These are phyloP conservation scores for Sylvietta virens DNA, from an alignment of 2,113 vertebrate genomes.

Conservation along the genomic window DNA sequence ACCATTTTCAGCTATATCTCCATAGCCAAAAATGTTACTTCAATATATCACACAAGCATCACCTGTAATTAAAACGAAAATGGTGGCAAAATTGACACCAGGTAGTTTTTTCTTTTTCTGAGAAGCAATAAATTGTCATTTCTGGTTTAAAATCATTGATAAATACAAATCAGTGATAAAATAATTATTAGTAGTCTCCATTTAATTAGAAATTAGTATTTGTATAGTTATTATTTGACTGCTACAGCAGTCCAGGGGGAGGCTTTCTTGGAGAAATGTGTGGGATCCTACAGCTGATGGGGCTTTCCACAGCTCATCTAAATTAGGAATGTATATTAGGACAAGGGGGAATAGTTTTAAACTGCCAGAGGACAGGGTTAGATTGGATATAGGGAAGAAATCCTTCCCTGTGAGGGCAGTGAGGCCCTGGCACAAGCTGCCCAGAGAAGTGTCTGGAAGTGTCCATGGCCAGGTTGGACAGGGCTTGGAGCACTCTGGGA, in stretches of 20 bases:
- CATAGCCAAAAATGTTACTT: background rate
- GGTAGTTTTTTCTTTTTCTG: background rate
- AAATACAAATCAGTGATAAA: background rate
- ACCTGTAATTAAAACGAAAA: background rate
- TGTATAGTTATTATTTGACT: background rate
- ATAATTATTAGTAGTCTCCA: background rate
- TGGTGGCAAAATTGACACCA: background rate
- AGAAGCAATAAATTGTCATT: background rate
- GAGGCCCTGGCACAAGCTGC: accelerated
- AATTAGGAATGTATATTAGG: background rate
- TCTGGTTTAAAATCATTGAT: background rate
- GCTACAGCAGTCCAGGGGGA: background rate
- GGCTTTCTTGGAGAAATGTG: background rate
- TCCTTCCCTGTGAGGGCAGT: accelerated
- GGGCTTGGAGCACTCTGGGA: background rate
- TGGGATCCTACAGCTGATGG: background rate
- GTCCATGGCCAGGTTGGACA: accelerated
- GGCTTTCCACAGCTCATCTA: background rate
- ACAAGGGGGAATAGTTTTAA: background rate
- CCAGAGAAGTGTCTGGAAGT: background rate
- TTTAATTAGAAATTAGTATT: background rate
- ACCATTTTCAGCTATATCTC: background rate
- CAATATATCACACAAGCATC: background rate
- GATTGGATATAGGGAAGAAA: background rate
- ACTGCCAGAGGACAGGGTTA: background rate